These are phyloP conservation scores for Montipora capricornis DNA, from an alignment of 64 coral and sea anemone species.

Conservation along the genomic window DNA sequence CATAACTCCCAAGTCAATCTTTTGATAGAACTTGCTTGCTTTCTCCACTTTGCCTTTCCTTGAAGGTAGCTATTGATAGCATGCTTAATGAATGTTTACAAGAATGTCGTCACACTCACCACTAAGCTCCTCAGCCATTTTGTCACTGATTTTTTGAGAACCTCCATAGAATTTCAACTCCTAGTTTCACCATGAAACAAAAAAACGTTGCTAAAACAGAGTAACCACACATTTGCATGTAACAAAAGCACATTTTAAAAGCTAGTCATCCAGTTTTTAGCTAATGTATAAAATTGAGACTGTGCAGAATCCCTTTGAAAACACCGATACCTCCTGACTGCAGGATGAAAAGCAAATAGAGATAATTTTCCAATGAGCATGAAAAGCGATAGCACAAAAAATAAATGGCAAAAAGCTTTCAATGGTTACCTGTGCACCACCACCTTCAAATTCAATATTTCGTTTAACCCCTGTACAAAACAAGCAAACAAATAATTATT, in stretches of 20 bases:
- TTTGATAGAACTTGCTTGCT: too few relatives aligned
- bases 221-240: too few relatives aligned
- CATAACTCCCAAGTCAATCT: too few relatives aligned
- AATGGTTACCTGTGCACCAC: slow-evolving; percentile 49
- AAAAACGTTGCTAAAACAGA: background rate
- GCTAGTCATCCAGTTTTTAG: too few relatives aligned
- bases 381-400: background rate
- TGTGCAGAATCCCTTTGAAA: too few relatives aligned
- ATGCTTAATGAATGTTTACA: background rate
- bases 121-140: slow-evolving; percentile 63
- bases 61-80: too few relatives aligned
- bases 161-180: slow-evolving; percentile 73
- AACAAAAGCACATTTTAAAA: too few relatives aligned
- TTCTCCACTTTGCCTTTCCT: too few relatives aligned
- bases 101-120: background rate
- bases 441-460: slow-evolving; percentile 54
- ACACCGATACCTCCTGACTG: too few relatives aligned
- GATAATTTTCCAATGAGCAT: too few relatives aligned
- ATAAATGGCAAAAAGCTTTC: background rate
- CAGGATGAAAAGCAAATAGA: too few relatives aligned
- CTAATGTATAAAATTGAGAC: too few relatives aligned
- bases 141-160: slow-evolving; percentile 59
- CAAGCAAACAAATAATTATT: background rate
- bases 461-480: slow-evolving; percentile 39
- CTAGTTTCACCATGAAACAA: background rate